Evolutionary conservation across 2,888 invertebrate species (phyloP).

Genomic region (Eupithecia dodoneata): DNA sequence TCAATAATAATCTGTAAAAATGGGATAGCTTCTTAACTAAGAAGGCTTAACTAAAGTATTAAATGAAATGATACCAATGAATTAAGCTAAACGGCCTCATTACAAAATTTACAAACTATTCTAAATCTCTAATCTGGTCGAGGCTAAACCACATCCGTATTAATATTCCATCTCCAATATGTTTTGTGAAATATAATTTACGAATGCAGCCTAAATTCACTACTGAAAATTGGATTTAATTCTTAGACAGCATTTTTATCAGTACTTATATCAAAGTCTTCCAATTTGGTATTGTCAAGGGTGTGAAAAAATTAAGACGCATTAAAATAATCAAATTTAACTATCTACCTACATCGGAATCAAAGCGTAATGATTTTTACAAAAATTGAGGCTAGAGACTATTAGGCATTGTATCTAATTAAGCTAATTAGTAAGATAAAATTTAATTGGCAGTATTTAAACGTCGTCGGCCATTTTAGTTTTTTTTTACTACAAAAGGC

Average conservation of each 20-base stretch:
- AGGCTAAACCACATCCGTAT: constrained; percentile 48
- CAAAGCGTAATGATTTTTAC: neutral
- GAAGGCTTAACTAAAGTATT: neutral
- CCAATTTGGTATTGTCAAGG: constrained; percentile 64
- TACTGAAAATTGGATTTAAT: constrained; percentile 65
- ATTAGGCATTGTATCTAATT: constrained; percentile 7
- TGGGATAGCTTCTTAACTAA: no score
- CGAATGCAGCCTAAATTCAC: constrained; percentile 47
- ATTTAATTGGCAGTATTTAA: constrained; percentile 26
- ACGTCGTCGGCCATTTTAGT: constrained; percentile 32
- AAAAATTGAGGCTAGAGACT: neutral
- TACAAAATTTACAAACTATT: constrained; percentile 31
- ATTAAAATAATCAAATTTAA: neutral
- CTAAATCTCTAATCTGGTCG: constrained; percentile 54
- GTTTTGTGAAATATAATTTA: constrained; percentile 28
- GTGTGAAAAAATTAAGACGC: constrained; percentile 41
- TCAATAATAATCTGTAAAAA: no score
- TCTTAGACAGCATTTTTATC: constrained; percentile 55
- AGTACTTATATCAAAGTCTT: constrained; percentile 59
- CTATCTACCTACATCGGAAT: neutral
- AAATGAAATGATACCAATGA: constrained; percentile 3
- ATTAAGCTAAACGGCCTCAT: constrained; percentile 24
- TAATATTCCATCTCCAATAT: constrained; percentile 13
- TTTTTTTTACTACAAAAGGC: constrained; percentile 7
- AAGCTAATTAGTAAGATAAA: constrained; percentile 19